phyloP scores from a whole-genome alignment of 2,888 invertebrate species.

The Philaethria dido region DNA sequence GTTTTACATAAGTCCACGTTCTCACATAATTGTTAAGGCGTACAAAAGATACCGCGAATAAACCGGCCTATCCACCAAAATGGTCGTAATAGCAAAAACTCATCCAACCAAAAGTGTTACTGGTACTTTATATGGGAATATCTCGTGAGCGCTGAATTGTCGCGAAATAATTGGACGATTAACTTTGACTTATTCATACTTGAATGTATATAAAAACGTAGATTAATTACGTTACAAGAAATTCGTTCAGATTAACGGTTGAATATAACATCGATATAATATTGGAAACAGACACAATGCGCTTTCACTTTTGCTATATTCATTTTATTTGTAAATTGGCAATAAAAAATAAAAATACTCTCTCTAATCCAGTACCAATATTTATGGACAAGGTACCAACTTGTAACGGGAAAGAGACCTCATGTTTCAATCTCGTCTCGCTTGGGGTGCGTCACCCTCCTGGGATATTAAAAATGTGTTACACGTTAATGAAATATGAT shows the following conservation, averaged over 20 bases:
- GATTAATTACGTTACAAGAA: too few species aligned
- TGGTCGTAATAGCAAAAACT: slow-evolving; percentile 60
- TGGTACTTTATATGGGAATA: slow-evolving; percentile 39
- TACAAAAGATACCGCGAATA: slow-evolving; percentile 56
- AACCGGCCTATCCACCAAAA: slow-evolving; percentile 56
- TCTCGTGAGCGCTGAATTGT: slow-evolving; percentile 33
- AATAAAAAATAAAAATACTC: slow-evolving; percentile 60
- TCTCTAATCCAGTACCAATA: slow-evolving; percentile 69
- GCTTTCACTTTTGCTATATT: background rate
- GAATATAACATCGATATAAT: background rate
- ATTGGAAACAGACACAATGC: slow-evolving; percentile 39
- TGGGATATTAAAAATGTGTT: slow-evolving; percentile 32
- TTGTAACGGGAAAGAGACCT: slow-evolving; percentile 63
- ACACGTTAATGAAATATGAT: slow-evolving; percentile 36
- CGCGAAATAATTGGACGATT: slow-evolving; percentile 34
- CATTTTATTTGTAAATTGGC: slow-evolving; percentile 34
- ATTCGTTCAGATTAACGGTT: too few species aligned
- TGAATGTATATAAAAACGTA: background rate
- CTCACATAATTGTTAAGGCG: slow-evolving; percentile 68
- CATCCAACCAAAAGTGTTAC: slow-evolving; percentile 58
- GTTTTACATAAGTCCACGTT: slow-evolving; percentile 62
- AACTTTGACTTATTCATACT: slow-evolving; percentile 12
- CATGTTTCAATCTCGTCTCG: slow-evolving; percentile 69
- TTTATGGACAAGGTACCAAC: slow-evolving; percentile 60
- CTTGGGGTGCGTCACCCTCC: slow-evolving; percentile 57